phyloP scores from a whole-genome alignment of 2,113 vertebrate genomes.

The Arenaria interpres region DNA sequence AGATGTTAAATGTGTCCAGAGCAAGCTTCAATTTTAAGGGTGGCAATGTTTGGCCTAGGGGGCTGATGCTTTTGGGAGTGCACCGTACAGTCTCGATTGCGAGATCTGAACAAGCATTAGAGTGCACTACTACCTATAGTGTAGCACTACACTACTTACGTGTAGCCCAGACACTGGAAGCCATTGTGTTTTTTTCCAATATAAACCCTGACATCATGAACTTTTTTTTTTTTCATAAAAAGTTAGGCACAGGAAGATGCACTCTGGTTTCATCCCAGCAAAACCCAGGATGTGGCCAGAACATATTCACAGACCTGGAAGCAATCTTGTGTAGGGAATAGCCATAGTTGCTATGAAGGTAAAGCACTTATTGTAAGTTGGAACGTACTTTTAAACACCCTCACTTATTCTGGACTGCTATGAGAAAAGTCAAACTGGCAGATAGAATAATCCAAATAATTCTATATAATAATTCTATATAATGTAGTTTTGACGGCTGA shows the following conservation, averaged over 20 bases:
- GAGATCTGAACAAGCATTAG: neutral
- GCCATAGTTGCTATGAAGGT: neutral
- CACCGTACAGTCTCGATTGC: neutral
- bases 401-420: neutral
- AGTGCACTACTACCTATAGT: neutral
- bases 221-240: neutral
- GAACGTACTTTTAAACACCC: neutral
- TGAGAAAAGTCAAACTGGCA: neutral
- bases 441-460: neutral
- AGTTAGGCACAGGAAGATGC: neutral
- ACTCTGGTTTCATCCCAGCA: neutral
- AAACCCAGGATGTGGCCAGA: neutral
- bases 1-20: neutral
- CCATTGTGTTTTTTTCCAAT: accelerated
- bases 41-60: neutral
- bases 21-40: neutral
- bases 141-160: neutral
- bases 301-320: neutral
- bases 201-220: neutral
- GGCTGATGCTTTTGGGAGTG: neutral
- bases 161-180: neutral
- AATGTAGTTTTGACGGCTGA: neutral
- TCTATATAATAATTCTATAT: neutral
- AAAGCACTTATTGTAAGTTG: neutral
- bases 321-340: neutral